A percentile compares a stretch with the other conserved stretches of the same genome.
phyloP scores from a whole-genome alignment of 2,113 vertebrate genomes.

The Ia io region DNA sequence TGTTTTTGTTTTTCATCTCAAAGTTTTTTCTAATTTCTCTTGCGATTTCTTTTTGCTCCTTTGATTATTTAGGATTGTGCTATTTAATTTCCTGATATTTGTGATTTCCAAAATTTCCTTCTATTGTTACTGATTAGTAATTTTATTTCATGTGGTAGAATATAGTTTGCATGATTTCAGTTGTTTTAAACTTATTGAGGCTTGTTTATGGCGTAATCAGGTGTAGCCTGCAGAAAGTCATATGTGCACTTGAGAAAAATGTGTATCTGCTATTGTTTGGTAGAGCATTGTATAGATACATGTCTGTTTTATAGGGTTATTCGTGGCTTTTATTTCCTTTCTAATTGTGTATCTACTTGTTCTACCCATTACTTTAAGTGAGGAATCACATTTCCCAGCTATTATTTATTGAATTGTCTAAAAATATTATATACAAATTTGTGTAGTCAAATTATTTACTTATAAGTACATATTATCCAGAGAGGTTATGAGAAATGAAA shows the following conservation, averaged over 20 bases:
- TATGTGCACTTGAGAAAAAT: background rate
- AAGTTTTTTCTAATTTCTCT: no score
- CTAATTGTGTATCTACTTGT: background rate
- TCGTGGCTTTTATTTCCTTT: background rate
- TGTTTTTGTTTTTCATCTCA: no score
- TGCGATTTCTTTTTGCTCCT: no score
- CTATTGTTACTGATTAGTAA: background rate
- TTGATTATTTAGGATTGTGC: no score
- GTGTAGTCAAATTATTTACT: no score
- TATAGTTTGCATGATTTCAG: background rate
- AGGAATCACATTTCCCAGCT: background rate
- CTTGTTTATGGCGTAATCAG: background rate
- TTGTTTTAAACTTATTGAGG: background rate
- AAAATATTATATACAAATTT: no score
- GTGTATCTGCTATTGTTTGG: background rate
- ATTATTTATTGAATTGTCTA: background rate
- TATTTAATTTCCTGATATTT: background rate
- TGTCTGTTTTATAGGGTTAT: background rate
- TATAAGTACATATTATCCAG: background rate
- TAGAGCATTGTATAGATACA: background rate
- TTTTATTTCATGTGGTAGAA: background rate
- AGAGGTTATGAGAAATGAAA: background rate
- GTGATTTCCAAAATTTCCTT: background rate
- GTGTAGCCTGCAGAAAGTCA: background rate
- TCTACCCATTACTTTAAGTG: background rate